Base-by-base conservation (phyloP, 2,888 invertebrate genomes). In the Andricus curvator region DNA sequence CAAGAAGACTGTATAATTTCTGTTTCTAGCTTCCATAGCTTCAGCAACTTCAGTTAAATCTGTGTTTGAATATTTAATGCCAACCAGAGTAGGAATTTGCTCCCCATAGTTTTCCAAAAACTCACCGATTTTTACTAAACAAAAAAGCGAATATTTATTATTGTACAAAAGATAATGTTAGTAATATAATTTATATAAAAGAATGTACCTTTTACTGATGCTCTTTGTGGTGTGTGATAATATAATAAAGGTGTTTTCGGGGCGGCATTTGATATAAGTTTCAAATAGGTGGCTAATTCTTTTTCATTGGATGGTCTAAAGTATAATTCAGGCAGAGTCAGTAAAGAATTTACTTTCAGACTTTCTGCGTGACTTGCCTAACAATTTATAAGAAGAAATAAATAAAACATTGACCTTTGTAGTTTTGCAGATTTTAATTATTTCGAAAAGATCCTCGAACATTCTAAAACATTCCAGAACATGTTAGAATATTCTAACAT, bases 161-260 rank as follows among this genome's bases (percentile, higher is more conserved):
- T 37, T 37, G 37, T 9, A 37, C 37, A 8, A 65, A 79, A 37
- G n/a, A 68, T 74, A 78, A 74, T 8, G 33, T 78, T 56, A 4
- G n/a, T n/a, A 56, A n/a, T 56, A 56, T 56, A 56, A 56, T 3
- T 56, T 51, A 82, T 78, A 64, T 66, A 66, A 66, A 56, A 77
- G 67, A 80, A 94, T 95, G 95, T 93, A 97, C 97, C 93, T 85
- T 95, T 94, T 44, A 97, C 95, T 81, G 95, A 95, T 65, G 95
- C 96, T 92, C 96, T 95, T 82, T 93, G 93, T 0, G 97, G 97
- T 86, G 97, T 96, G 89, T 98, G 97, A 89, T 98, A 98, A 90
- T 97, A 97, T 44, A 97, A 93, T 66, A 98, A 94, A 0, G 98
- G 97, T 0, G 96, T 95, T 11, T 95, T 95, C 0, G 96, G 96